These are phyloP conservation scores for Hippotragus niger DNA, from an alignment of 2,113 vertebrate species.

Conservation along the genomic window DNA sequence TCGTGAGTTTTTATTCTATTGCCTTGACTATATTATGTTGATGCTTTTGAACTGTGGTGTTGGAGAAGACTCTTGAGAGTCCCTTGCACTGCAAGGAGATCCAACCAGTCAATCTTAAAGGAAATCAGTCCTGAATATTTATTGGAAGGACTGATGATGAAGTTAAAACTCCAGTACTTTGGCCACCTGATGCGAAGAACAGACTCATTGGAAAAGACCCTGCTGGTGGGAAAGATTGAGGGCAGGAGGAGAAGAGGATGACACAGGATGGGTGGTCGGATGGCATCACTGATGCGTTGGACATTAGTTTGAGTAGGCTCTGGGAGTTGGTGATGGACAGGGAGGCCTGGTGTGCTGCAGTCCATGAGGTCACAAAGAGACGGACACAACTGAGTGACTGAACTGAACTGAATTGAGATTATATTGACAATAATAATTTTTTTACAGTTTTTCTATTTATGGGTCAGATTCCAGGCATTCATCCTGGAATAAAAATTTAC, in stretches of 20 bases:
- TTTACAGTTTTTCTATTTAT: background rate
- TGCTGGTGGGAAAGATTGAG: background rate
- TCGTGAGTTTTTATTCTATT: background rate
- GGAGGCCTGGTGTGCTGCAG: background rate
- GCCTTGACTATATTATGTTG: background rate
- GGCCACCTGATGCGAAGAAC: background rate
- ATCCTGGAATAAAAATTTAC: background rate
- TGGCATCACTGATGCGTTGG: fast-evolving
- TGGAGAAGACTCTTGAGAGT: background rate
- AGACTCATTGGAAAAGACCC: background rate
- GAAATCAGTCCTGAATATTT: background rate
- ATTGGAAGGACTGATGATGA: background rate
- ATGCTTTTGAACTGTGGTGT: background rate
- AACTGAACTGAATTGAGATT: background rate
- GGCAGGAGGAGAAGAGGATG: background rate
- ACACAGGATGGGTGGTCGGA: background rate
- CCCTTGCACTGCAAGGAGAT: background rate
- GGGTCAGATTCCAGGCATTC: background rate
- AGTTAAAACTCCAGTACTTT: background rate
- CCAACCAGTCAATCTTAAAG: background rate
- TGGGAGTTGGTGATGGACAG: background rate
- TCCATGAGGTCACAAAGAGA: background rate
- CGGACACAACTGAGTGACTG: background rate
- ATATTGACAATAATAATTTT: background rate
- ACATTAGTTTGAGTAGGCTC: background rate